Base-by-base conservation (phyloP, 1,140 invertebrate species). In the Globodera rostochiensis region DNA sequence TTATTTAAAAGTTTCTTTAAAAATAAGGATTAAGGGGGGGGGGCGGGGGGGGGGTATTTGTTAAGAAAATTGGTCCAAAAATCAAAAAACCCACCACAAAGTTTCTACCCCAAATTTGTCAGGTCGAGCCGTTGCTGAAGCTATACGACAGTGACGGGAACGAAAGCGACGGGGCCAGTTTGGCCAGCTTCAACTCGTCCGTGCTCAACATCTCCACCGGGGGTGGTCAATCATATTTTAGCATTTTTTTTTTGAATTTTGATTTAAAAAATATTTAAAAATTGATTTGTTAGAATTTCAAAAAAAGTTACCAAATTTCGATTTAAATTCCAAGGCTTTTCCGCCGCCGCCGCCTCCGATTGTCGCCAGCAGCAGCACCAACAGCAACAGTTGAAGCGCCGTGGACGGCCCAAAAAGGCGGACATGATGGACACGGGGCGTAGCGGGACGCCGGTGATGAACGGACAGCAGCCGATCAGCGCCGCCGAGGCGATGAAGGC, bases 121-220 rank as follows among this genome's bases (percentile, higher is more conserved):
- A 64, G n/a, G 25, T 19, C 46, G 83, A 49, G 64, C 11, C 69
- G 6, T 69, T 74, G 15, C n/a, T 46, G 3, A 84, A 85, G 8
- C 25, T 82, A 2, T 87, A 87, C 73, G 85, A 87, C 53, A 86
- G 85, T 69, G 85, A 86, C 49, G 85, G 84, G n/a, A 87, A 86
- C 57, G 85, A 86, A 74, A 86, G 77, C 74, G 84, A 86, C 64
- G 78, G 74, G 8, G 53, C 45, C 70, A 80, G 80, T 69, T 45
- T 85, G 60, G 83, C 74, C 21, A 85, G 84, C 47, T 77, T 79
- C 50, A 84, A 83, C 60, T 84, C 83, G 15, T 73, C 74, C 19
- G 49, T 81, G 36, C 64, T 69, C 5, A 78, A 78, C 60, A 70
- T 70, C 11, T 11, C 11, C 13, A 46, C 49, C 4, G 36, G 66